phyloP scores from a whole-genome alignment of 2,888 invertebrate species.

The Galerucella calmariensis region DNA sequence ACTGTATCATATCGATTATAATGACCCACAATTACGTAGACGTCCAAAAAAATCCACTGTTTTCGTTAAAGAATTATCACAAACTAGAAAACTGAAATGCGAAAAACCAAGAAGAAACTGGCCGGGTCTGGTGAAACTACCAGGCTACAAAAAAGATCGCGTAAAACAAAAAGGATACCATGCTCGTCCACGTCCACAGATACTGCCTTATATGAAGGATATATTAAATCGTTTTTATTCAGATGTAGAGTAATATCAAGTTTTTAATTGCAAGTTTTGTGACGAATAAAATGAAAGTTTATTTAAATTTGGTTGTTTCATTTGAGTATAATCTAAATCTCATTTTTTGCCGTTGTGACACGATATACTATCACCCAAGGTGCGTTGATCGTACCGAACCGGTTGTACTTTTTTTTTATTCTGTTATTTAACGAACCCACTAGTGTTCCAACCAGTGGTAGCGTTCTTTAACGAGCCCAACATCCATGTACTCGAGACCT shows the following conservation, averaged over 20 bases:
- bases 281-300: too few relatives aligned
- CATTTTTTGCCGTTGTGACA: too few relatives aligned
- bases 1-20: slow-evolving; percentile 74
- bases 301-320: too few relatives aligned
- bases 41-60: slow-evolving; percentile 72
- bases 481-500: too few relatives aligned
- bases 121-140: not conserved
- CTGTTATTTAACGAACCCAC: too few relatives aligned
- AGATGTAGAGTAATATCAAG: not conserved
- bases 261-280: too few relatives aligned
- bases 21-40: slow-evolving; percentile 69
- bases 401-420: too few relatives aligned
- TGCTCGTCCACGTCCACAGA: not conserved
- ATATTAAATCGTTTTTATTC: not conserved
- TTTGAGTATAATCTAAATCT: too few relatives aligned
- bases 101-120: slow-evolving; percentile 4
- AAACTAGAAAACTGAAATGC: slow-evolving; percentile 48
- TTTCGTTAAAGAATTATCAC: slow-evolving; percentile 68
- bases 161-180: not conserved
- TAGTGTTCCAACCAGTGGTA: too few relatives aligned
- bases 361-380: too few relatives aligned
- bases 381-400: too few relatives aligned
- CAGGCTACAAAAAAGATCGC: not conserved
- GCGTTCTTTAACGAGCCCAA: too few relatives aligned
- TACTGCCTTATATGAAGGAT: not conserved